These are phyloP conservation scores for Drosophila bipectinata DNA, from an alignment of 1,140 invertebrate genomes.

Conservation along the genomic window DNA sequence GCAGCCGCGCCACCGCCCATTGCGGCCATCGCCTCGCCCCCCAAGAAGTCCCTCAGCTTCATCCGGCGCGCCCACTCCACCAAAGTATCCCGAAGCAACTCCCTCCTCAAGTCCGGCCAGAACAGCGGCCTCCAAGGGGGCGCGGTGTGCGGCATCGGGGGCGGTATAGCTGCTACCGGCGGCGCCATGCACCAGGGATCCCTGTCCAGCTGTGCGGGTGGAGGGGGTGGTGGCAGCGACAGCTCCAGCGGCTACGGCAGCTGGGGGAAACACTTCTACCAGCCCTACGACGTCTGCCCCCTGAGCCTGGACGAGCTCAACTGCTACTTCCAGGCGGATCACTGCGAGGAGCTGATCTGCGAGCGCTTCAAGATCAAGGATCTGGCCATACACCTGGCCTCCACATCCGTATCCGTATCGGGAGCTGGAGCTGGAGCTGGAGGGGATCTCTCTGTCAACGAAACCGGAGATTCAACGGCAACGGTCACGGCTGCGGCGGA, in stretches of 20 bases:
- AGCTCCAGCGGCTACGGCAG: slow-evolving; percentile 84
- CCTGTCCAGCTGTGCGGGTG: slow-evolving; percentile 64
- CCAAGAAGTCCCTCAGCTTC: slow-evolving; percentile 86
- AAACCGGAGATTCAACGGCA: slow-evolving; percentile 13
- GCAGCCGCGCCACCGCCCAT: slow-evolving; percentile 8
- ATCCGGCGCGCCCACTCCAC: slow-evolving; percentile 89
- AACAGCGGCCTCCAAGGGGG: slow-evolving; percentile 11
- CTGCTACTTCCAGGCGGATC: slow-evolving; percentile 78
- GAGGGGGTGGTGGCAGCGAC: background rate
- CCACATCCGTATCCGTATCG: slow-evolving; percentile 7
- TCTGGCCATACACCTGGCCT: slow-evolving; percentile 50
- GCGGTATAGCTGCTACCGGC: background rate
- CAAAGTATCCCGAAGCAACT: slow-evolving; percentile 88
- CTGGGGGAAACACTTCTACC: slow-evolving; percentile 84
- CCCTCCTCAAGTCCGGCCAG: slow-evolving; percentile 85
- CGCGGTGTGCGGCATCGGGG: background rate
- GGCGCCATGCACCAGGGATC: slow-evolving; percentile 50
- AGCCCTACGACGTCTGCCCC: slow-evolving; percentile 74
- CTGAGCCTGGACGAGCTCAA: slow-evolving; percentile 74
- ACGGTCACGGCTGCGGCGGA: slow-evolving; percentile 43
- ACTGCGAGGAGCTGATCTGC: slow-evolving; percentile 74
- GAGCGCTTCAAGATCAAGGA: slow-evolving; percentile 81
- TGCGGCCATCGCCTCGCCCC: slow-evolving; percentile 57
- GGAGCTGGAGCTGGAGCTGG: slow-evolving; percentile 25
- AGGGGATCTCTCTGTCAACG: slow-evolving; percentile 21